phyloP scores from a whole-genome alignment of 1,140 invertebrate genomes.

The Brachionus paranguensis region DNA sequence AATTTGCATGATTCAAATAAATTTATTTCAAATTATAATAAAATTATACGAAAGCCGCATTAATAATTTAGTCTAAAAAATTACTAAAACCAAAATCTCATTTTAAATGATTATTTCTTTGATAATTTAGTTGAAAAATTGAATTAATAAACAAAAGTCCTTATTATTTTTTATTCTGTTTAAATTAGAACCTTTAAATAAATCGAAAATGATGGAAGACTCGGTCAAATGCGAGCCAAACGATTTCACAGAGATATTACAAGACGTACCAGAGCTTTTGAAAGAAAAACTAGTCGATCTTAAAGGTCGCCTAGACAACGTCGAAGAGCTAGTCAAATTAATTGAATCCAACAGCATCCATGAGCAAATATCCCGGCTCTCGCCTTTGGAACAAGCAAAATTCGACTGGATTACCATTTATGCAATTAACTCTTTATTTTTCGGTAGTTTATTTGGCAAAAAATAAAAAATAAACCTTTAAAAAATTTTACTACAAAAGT shows the following conservation, averaged over 20 bases:
- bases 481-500: background rate
- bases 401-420: conserved; percentile 24
- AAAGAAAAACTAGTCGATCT: conserved; percentile 9
- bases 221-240: background rate
- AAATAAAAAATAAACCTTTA: background rate
- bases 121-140: conserved; percentile 13
- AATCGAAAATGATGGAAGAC: background rate
- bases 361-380: background rate
- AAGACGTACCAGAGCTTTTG: background rate
- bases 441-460: background rate
- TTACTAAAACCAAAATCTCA: background rate
- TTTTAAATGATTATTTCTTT: conserved; percentile 31
- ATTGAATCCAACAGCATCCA: background rate
- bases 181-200: background rate
- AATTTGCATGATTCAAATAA: background rate
- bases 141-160: conserved; percentile 14
- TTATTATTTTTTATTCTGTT: background rate
- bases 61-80: conserved; percentile 24
- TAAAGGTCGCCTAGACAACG: background rate
- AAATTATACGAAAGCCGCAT: background rate
- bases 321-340: background rate
- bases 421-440: conserved; percentile 27
- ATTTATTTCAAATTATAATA: conserved; percentile 32
- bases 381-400: conserved; percentile 29
- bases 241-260: background rate